phyloP scores from a whole-genome alignment of 2,797 vertebrate genomes.

The Podarcis siculus region DNA sequence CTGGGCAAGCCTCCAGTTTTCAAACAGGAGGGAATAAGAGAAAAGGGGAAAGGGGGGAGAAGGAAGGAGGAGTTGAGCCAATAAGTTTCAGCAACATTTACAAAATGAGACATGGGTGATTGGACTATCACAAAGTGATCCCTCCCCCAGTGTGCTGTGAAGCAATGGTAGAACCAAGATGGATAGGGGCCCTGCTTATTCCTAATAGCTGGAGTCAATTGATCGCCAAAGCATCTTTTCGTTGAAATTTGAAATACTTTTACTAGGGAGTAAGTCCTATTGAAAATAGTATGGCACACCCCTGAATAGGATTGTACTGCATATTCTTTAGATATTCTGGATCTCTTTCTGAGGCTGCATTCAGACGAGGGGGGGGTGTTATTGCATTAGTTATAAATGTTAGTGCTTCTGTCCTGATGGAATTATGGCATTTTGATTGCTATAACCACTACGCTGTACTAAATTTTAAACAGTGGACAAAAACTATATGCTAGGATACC shows the following conservation, averaged over 20 bases:
- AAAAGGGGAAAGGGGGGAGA: not conserved
- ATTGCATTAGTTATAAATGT: no score
- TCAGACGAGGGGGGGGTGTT: no score
- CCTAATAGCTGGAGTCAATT: not conserved
- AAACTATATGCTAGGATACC: no score
- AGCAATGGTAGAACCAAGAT: not conserved
- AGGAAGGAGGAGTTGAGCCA: not conserved
- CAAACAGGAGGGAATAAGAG: not conserved
- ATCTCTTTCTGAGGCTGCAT: not conserved
- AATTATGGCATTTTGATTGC: no score
- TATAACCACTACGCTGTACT: no score
- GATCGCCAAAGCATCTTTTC: not conserved
- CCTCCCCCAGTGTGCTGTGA: not conserved
- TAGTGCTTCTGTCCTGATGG: no score
- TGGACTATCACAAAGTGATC: not conserved
- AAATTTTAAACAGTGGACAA: no score
- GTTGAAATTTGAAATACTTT: not conserved
- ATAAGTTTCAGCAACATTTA: conserved; percentile 15
- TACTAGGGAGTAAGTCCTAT: not conserved
- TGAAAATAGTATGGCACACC: not conserved
- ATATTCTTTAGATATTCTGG: not conserved
- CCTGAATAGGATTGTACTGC: not conserved
- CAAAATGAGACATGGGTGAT: conserved; percentile 2
- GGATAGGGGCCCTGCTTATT: not conserved
- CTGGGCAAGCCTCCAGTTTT: conserved; percentile 33